Base-by-base conservation (phyloP, 2,888 invertebrate genomes). In the Clostera curtula region DNA sequence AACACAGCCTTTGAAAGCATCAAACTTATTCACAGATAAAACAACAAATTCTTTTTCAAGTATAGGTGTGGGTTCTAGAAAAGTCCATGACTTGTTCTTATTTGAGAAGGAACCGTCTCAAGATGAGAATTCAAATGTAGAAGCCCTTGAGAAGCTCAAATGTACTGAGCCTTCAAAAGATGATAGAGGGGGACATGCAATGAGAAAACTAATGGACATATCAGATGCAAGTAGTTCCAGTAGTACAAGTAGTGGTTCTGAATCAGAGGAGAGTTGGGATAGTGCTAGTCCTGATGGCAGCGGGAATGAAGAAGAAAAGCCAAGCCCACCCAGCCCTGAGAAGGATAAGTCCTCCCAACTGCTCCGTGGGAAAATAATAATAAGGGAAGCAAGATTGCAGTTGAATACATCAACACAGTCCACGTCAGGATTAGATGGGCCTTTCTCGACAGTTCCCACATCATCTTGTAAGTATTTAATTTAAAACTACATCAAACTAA, bases 311-410 rank as follows among this genome's bases (percentile, higher is more conserved):
- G 71, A 65, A 34, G 77, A 79, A 17, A 71, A 57, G 24, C 64
- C 66, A 27, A 49, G 59, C 10, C 75, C 83, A 31, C 71, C 79
- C 21, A 84, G 76, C 43, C 79, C 79, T 24, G 82, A 80, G 38
- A 76, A 76, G 45, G 83, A 82, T 24, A 82, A 82, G 34, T 51
- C 72, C 31, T 83, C 83, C 19, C 87, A 87, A 42, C 57, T 87
- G 20, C 69, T 85, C 13, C 85, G 88, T 48, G 89, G 89, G 6
- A 89, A 89, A 64, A 88, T 90, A 12, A 89, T 91, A 31, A 84
- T 91, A 26, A 82, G 91, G 35, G 90, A 90, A 63, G 90, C 90
- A 5, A 84, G 89, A 45, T 68, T 90, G 31, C 89, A 90, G 48
- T 63, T 90, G 31, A 88, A 86, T 51, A 70, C 79, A 26, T 67